Conservation (phyloP, 2,113 vertebrate species). For the Telmatochromis brachygnathus region DNA sequence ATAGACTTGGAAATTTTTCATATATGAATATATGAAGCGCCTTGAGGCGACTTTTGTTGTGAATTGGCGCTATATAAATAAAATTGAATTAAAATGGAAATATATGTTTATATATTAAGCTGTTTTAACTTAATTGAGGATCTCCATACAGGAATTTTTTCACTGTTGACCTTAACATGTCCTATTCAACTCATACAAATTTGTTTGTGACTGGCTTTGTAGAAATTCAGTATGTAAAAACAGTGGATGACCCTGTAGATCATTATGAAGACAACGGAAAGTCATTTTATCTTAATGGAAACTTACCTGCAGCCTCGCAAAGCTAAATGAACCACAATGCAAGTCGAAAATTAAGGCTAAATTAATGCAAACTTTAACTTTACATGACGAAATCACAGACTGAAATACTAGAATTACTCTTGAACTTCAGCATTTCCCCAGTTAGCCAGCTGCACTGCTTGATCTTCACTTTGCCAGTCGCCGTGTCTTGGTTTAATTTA, state of each 20-base stretch:
- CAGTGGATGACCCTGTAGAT: neutral
- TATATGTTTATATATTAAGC: neutral
- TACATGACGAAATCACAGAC: neutral
- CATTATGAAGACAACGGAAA: neutral
- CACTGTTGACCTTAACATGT: neutral
- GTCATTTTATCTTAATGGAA: neutral
- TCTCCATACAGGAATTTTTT: neutral
- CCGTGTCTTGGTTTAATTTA: neutral
- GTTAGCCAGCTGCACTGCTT: neutral
- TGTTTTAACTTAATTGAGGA: neutral
- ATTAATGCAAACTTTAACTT: neutral
- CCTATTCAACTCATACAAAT: neutral
- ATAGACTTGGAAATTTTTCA: neutral
- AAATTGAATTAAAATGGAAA: rapidly evolving
- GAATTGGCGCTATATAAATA: neutral
- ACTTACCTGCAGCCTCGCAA: neutral
- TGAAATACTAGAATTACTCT: neutral
- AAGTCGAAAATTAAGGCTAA: neutral
- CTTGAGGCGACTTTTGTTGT: neutral
- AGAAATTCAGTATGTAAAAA: neutral
- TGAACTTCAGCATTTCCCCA: neutral
- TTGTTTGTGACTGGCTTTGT: neutral
- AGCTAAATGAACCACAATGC: neutral
- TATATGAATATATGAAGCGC: neutral
- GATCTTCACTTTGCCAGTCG: neutral